phyloP scores from a whole-genome alignment of 2,888 invertebrate species.

The Amiota minor region DNA sequence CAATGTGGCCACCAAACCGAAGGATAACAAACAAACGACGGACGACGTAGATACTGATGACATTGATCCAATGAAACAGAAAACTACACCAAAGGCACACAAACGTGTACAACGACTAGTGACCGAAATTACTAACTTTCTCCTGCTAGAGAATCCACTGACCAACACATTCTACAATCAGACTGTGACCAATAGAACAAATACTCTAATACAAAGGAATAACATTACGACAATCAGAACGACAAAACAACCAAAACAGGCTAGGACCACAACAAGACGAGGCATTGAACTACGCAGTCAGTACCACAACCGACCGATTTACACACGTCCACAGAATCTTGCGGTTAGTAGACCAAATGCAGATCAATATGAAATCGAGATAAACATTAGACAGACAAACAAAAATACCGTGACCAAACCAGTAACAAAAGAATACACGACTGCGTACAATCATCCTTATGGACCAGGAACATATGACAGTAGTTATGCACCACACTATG shows the following conservation, averaged over 20 bases:
- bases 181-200: background rate
- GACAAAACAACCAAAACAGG: slow-evolving; percentile 46
- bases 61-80: slow-evolving; percentile 32
- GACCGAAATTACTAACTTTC: too few species aligned
- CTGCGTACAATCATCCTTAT: slow-evolving; percentile 55
- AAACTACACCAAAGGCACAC: slow-evolving; percentile 24
- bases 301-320: slow-evolving; percentile 57
- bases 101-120: slow-evolving; percentile 41
- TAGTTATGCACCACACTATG: slow-evolving; percentile 56
- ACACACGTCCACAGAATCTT: slow-evolving; percentile 66
- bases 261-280: slow-evolving; percentile 50
- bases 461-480: slow-evolving; percentile 46
- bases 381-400: slow-evolving; percentile 72
- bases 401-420: slow-evolving; percentile 50
- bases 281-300: slow-evolving; percentile 64
- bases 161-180: background rate
- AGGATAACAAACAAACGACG: background rate
- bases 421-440: slow-evolving; percentile 51
- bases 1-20: background rate
- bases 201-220: background rate
- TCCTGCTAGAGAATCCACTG: slow-evolving; percentile 1
- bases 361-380: slow-evolving; percentile 73
- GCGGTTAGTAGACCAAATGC: slow-evolving; percentile 63
- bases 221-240: slow-evolving; percentile 35
- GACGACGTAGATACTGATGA: background rate